Evolutionary conservation across 2,113 vertebrate genomes (phyloP), one percentile per base, ranked within the genome.

Genomic region (Phylloscopus trochilus): DNA sequence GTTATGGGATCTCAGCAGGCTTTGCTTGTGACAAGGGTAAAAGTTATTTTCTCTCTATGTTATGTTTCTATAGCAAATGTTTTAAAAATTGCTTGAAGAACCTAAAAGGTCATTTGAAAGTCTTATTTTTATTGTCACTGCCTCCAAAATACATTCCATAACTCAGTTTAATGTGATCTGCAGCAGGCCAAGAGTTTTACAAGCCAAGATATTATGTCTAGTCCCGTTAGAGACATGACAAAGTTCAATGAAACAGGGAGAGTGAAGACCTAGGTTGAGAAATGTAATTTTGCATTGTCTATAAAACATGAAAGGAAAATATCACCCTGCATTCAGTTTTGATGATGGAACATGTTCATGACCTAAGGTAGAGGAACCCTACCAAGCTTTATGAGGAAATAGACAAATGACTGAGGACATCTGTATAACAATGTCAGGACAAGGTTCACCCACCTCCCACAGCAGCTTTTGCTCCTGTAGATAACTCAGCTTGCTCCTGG

Each of bases 81-180:
- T 97, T 97, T 92, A 77, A 94, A 93, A 92, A 95, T 92, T 95
- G 79, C 92, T 97, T 96, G 62, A 96, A 93, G 87, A 96, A 95
- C 92, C 75, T 96, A 94, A 95, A 95, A 93, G 86, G 85, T 97
- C 96, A 96, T 96, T 96, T 81, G 33, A 96, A 97, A 96, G 83
- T 94, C 93, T 93, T 97, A 77, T 96, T 98, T 98, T 97, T 97
- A 98, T 96, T 97, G 91, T 95, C 91, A 94, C 81, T 96, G 95
- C 96, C 96, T 97, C 86, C 91, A 97, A 94, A 97, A 95, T 67
- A 33, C 97, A 97, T 98, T 97, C 96, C 96, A 89, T 96, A 96
- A 89, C 94, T 96, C 76, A 97, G 64, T 95, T 97, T 95, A 96
- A 97, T 96, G 93, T 74, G 93, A 26, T 97, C 85, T 96, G 88